These are phyloP conservation scores for Pseudomyrmex pallidus DNA, from an alignment of 1,140 invertebrate genomes.

Conservation along the genomic window DNA sequence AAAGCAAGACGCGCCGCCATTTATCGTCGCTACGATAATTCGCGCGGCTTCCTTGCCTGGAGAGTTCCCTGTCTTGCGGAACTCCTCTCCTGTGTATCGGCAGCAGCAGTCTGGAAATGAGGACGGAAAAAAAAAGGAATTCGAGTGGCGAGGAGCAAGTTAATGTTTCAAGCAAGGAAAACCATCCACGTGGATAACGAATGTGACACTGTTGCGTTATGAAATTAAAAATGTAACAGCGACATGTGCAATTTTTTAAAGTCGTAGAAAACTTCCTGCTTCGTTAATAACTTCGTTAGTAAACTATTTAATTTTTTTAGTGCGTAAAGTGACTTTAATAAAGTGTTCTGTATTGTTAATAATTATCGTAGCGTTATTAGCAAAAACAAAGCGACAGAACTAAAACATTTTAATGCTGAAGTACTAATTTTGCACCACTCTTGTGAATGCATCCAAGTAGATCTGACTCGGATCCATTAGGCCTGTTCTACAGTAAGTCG, in stretches of 20 bases:
- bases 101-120: constrained; percentile 45
- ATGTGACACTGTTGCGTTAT: background rate
- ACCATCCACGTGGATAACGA: constrained; percentile 11
- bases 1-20: constrained; percentile 73
- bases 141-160: background rate
- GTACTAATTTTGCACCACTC: no score
- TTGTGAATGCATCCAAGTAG: no score
- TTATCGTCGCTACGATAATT: constrained; percentile 71
- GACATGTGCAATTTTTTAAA: background rate
- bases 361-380: no score
- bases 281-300: background rate
- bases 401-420: no score
- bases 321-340: no score
- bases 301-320: background rate
- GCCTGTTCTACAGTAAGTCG: no score
- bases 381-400: no score
- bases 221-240: background rate
- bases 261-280: background rate
- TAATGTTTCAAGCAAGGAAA: background rate
- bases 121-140: constrained; percentile 41
- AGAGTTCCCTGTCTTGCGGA: constrained; percentile 65
- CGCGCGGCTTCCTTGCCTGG: constrained; percentile 67
- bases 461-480: no score
- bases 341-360: no score
- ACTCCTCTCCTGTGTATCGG: constrained; percentile 27